Base-by-base conservation (phyloP, 2,113 vertebrate genomes). In the Oryzias woworae region DNA sequence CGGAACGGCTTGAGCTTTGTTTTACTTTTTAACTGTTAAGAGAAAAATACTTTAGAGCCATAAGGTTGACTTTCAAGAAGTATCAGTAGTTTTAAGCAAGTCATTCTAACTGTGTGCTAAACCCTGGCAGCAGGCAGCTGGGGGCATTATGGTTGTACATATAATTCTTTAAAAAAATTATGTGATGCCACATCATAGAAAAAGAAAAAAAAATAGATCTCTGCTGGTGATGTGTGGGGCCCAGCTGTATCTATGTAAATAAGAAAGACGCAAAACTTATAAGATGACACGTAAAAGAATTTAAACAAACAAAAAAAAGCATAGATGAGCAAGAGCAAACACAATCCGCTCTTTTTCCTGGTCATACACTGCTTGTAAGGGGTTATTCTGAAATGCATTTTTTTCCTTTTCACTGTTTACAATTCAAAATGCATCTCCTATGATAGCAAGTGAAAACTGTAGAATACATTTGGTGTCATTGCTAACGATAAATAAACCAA, bases 401-500 rank as follows among this genome's bases (percentile, higher is more conserved):
- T 90, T 73, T 90, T 92, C 91, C 92, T 89, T 92, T 85, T 75
- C 91, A 91, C 88, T 81, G 93, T 94, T 94, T 94, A 94, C 93
- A 93, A 88, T 81, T 91, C 76, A 79, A 88, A 87, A 90, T 88
- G 89, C 92, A 93, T 94, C 94, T 94, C 92, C 91, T 87, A 79
- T 76, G 75, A 90, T 92, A 92, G 89, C 91, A 91, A 89, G 87
- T 84, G 78, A 88, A 78, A 75, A 87, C 80, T 80, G 80, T 90
- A 89, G 88, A 88, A 66, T 89, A 86, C 79, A 91, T 85, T 91
- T 92, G 89, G 88, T 92, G 92, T 93, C 92, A 88, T 87, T 92
- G 92, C 90, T 92, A 88, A 94, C 91, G 90, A 88, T 90, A 92
- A 98, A 98, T 96, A 95, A 96, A 96, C 90, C 89, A 89, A 93